Conservation (phyloP, 2,797 vertebrate species). For the Hybognathus amarus region DNA sequence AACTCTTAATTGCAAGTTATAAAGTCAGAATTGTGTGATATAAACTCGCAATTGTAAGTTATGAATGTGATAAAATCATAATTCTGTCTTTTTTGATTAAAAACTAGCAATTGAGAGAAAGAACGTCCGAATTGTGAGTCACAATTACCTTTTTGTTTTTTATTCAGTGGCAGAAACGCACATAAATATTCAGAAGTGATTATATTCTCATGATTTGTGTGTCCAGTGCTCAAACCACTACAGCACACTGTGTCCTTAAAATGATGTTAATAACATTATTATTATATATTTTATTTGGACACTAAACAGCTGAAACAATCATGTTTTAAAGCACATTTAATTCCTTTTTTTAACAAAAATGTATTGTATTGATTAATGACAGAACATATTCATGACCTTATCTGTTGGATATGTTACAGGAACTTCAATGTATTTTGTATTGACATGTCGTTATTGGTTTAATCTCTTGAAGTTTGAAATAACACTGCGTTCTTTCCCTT, state of each 20-base stretch:
- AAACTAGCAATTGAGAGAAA: neutral
- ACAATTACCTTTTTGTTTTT: too few relatives aligned
- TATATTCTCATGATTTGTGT: constrained; percentile 12
- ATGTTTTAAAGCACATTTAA: constrained; percentile 55
- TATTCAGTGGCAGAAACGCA: too few relatives aligned
- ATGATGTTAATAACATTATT: constrained; percentile 35
- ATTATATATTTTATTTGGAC: constrained; percentile 38
- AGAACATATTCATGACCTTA: constrained; percentile 25
- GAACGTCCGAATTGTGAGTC: neutral
- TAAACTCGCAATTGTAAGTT: too few relatives aligned
- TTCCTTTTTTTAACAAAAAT: constrained; percentile 35
- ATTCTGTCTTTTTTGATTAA: too few relatives aligned
- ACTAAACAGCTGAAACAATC: constrained; percentile 54
- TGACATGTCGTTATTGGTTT: constrained; percentile 1
- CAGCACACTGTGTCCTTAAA: constrained; percentile 55
- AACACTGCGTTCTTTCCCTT: constrained; percentile 30
- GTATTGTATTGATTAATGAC: constrained; percentile 25
- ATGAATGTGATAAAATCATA: too few relatives aligned
- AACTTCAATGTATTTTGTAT: neutral
- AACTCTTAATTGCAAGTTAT: too few relatives aligned
- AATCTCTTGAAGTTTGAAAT: constrained; percentile 38
- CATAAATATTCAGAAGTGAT: neutral
- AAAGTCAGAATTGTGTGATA: too few relatives aligned
- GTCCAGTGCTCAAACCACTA: constrained; percentile 56
- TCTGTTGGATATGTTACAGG: constrained; percentile 22